Conservation (phyloP, 2,888 invertebrate genomes). For the Phrixothrix hirtus region DNA sequence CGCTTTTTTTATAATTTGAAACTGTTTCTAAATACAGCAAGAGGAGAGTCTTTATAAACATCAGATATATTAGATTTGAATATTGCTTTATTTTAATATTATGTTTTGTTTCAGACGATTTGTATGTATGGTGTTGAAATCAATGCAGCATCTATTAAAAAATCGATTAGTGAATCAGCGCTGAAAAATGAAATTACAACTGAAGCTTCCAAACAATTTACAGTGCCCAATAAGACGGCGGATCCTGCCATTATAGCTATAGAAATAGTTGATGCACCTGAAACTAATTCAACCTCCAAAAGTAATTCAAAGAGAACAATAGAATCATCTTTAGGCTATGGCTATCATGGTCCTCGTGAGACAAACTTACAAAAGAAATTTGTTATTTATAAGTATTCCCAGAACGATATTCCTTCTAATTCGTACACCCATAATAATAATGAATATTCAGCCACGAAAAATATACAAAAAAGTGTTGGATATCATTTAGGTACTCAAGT, state of each 20-base stretch:
- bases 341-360: conserved; percentile 61
- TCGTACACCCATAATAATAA: neutral
- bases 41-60: neutral
- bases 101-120: conserved; percentile 14
- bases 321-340: conserved; percentile 73
- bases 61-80: neutral
- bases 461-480: conserved; percentile 42
- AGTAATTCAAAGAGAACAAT: conserved; percentile 70
- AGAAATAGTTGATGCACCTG: conserved; percentile 64
- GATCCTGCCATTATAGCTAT: conserved; percentile 65
- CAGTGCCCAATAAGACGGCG: conserved; percentile 25
- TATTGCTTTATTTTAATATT: no score
- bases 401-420: conserved; percentile 63
- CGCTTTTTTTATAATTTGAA: no score
- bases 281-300: conserved; percentile 50
- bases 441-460: conserved; percentile 13
- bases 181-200: conserved; percentile 5
- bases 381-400: conserved; percentile 72
- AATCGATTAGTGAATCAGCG: conserved; percentile 11
- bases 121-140: neutral
- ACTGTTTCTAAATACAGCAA: no score
- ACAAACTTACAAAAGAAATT: conserved; percentile 58
- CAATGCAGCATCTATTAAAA: conserved; percentile 22
- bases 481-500: conserved; percentile 40
- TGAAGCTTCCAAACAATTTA: conserved; percentile 3